Percentiles rank a stretch among this genome's conserved stretches.
These are phyloP conservation scores for Drosophila littoralis DNA, from an alignment of 1,140 invertebrate genomes.

Conservation along the genomic window DNA sequence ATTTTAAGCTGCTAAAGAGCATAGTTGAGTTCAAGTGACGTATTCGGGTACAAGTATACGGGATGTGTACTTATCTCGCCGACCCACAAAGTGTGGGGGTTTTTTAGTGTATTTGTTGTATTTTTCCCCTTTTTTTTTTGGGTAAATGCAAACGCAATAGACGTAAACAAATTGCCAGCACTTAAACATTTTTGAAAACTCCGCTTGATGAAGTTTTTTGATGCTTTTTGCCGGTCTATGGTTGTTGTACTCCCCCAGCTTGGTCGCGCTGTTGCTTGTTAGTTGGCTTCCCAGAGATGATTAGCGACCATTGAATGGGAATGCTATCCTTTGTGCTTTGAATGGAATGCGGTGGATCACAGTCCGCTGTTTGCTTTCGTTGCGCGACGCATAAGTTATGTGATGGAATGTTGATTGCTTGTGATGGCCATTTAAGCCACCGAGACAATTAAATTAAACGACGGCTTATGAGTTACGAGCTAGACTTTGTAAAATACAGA, in stretches of 20 bases:
- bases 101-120: conserved; percentile 14
- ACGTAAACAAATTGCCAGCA: conserved; percentile 74
- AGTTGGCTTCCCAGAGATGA: conserved; percentile 56
- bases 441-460: conserved; percentile 46
- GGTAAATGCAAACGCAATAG: conserved; percentile 53
- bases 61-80: conserved; percentile 65
- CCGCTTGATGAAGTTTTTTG: conserved; percentile 68
- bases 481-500: neutral
- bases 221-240: conserved; percentile 33
- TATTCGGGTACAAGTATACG: conserved; percentile 32
- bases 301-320: conserved; percentile 50
- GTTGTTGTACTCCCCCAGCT: conserved; percentile 30
- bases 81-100: conserved; percentile 10
- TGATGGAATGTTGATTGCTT: conserved; percentile 50
- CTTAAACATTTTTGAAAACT: conserved; percentile 75
- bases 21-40: conserved; percentile 67
- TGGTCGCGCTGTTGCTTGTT: conserved; percentile 55
- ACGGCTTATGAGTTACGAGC: neutral
- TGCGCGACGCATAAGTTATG: conserved; percentile 53
- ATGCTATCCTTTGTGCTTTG: conserved; percentile 23
- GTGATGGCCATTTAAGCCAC: conserved; percentile 13
- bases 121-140: conserved; percentile 21
- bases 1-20: conserved; percentile 75
- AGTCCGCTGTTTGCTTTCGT: neutral
- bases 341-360: conserved; percentile 9